Conservation (phyloP, 2,797 vertebrate genomes). For the Florisuga fusca region DNA sequence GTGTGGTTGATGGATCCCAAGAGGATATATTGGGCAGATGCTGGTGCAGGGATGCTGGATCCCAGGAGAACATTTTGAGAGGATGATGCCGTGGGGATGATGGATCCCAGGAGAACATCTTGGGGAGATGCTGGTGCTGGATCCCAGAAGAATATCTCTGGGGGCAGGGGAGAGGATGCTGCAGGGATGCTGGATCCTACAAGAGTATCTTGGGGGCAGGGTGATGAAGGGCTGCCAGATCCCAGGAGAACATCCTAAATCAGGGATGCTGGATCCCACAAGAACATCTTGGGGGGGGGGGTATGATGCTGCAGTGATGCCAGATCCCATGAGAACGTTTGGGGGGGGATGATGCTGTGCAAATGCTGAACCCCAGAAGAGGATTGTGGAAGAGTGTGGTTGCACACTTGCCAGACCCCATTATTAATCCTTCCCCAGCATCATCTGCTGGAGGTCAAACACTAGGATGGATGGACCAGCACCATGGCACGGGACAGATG, state of each 20-base stretch:
- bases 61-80: neutral
- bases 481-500: accelerated
- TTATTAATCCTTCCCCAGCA: neutral
- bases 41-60: neutral
- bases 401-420: neutral
- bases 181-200: too few species aligned
- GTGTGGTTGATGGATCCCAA: neutral
- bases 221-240: neutral
- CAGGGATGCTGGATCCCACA: neutral
- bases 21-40: neutral
- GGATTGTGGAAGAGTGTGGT: neutral
- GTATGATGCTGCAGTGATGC: too few species aligned
- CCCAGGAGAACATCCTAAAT: neutral
- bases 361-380: neutral
- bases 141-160: too few species aligned
- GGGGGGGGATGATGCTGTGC: neutral
- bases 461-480: neutral
- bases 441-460: neutral
- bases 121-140: too few species aligned
- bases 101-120: neutral
- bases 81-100: neutral
- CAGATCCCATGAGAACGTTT: neutral
- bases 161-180: neutral
- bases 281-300: neutral
- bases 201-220: neutral